Percentiles rank a stretch among this genome's conserved stretches.
phyloP scores from a whole-genome alignment of 1,140 invertebrate genomes.

The Drosophila elegans region DNA sequence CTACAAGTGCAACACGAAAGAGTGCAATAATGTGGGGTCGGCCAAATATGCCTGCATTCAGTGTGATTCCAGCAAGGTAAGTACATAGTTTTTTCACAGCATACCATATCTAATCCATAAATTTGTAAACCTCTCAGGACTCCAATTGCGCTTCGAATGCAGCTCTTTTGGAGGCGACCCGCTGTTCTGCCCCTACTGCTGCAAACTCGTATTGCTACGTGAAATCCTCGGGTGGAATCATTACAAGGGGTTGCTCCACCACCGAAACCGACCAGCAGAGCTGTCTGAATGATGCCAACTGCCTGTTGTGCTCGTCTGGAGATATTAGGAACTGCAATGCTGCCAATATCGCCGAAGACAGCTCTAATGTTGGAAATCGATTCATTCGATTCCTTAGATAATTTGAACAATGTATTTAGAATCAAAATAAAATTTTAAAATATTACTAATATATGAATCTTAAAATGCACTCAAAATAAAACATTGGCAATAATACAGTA shows the following conservation, averaged over 20 bases:
- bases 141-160: constrained; percentile 59
- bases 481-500: no score
- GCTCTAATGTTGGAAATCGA: constrained; percentile 43
- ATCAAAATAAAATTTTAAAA: neutral
- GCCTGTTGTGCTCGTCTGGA: constrained; percentile 67
- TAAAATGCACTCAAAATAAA: neutral
- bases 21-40: constrained; percentile 74
- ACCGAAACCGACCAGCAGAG: constrained; percentile 60
- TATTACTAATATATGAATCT: neutral
- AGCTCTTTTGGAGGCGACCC: constrained; percentile 27
- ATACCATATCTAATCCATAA: neutral
- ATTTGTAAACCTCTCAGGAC: constrained; percentile 27
- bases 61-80: constrained; percentile 70
- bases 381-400: constrained; percentile 58
- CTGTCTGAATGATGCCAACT: constrained; percentile 69
- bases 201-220: constrained; percentile 77
- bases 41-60: constrained; percentile 62
- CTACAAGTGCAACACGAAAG: constrained; percentile 74
- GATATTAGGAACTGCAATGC: constrained; percentile 69
- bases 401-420: neutral
- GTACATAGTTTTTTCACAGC: neutral
- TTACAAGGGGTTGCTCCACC: constrained; percentile 69
- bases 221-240: constrained; percentile 45
- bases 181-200: constrained; percentile 63
- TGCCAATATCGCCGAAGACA: constrained; percentile 38